These are phyloP conservation scores for Scolopax mira DNA, from an alignment of 2,113 vertebrate species.

Conservation along the genomic window DNA sequence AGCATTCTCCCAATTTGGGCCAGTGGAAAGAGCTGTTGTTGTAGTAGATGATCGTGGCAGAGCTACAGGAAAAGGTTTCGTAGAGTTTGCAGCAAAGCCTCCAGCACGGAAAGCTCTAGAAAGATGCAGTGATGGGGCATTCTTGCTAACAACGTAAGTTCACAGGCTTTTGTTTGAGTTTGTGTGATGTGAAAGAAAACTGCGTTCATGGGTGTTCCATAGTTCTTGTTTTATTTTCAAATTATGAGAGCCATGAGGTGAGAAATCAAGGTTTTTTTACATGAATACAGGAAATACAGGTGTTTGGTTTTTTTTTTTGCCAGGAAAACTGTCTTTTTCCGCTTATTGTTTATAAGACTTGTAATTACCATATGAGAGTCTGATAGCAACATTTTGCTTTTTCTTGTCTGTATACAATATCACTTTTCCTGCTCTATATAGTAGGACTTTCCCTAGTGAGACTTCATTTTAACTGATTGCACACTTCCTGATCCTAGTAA, in stretches of 20 bases:
- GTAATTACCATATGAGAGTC: background rate
- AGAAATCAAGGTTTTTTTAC: background rate
- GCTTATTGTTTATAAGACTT: background rate
- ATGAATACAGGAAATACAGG: background rate
- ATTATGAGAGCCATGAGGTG: background rate
- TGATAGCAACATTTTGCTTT: background rate
- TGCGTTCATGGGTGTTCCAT: background rate
- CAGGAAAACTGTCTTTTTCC: background rate
- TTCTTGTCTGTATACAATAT: background rate
- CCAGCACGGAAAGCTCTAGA: slow-evolving; percentile 94
- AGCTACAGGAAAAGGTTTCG: slow-evolving; percentile 91
- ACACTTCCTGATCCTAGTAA: background rate
- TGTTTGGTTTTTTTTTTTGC: background rate
- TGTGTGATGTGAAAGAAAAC: background rate
- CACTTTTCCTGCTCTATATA: background rate
- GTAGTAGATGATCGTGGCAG: slow-evolving; percentile 94
- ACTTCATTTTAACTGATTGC: background rate
- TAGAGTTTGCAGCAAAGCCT: slow-evolving; percentile 94
- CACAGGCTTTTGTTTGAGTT: background rate
- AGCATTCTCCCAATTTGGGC: slow-evolving; percentile 94
- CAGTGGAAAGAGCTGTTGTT: slow-evolving; percentile 91
- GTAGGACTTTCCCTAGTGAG: background rate
- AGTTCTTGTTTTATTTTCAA: background rate
- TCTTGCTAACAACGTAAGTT: slow-evolving; percentile 95
- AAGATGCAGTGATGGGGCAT: slow-evolving; percentile 91